Evolutionary conservation across 2,888 invertebrate genomes (phyloP).

Genomic region (Nemoura dubitans): DNA sequence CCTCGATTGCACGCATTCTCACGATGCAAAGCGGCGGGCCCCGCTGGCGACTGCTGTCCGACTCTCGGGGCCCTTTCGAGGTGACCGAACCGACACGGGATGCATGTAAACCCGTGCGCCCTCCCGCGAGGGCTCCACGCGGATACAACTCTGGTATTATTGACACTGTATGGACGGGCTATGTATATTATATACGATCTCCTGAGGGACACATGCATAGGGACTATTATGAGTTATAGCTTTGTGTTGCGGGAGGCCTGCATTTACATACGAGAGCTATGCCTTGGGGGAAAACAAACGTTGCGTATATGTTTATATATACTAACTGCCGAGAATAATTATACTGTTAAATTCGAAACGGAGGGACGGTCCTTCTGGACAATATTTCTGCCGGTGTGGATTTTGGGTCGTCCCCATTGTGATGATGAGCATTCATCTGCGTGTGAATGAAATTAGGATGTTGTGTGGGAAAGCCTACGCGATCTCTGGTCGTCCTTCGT

Average conservation of each 20-base stretch:
- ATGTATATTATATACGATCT: constrained; percentile 1
- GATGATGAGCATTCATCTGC: not conserved
- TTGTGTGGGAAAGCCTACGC: not conserved
- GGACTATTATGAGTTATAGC: constrained; percentile 29
- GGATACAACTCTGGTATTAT: constrained; percentile 18
- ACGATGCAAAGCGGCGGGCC: not conserved
- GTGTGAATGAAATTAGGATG: not conserved
- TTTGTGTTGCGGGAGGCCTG: constrained; percentile 17
- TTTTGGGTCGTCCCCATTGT: not conserved
- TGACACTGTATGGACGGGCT: constrained; percentile 34
- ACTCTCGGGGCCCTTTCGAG: not conserved
- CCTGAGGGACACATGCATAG: constrained; percentile 21
- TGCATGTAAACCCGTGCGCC: not conserved
- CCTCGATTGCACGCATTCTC: not conserved
- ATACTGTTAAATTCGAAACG: not conserved
- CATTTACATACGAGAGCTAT: constrained; percentile 25
- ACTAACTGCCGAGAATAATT: not conserved
- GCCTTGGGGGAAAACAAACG: constrained; percentile 4
- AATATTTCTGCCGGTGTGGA: not conserved
- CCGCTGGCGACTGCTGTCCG: not conserved
- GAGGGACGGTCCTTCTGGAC: not conserved
- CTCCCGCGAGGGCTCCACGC: not conserved
- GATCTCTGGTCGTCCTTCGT: not conserved
- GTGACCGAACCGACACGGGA: not conserved
- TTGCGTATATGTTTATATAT: constrained; percentile 3